phyloP scores from a whole-genome alignment of 2,113 vertebrate genomes.

The Dicentrarchus labrax region DNA sequence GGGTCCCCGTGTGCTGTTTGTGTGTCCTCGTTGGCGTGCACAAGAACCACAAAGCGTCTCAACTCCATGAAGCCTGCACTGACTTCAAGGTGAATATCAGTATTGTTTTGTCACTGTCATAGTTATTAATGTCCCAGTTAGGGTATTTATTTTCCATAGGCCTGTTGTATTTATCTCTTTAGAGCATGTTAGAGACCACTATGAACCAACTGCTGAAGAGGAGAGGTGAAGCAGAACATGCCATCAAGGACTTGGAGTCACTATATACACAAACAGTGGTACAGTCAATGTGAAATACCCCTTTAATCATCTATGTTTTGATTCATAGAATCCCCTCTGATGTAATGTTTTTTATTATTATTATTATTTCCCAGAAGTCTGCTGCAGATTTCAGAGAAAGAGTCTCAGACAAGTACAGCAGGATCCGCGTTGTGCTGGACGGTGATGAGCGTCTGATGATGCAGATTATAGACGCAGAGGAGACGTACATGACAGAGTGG shows the following conservation, averaged over 20 bases:
- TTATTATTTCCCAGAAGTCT: constrained; percentile 61
- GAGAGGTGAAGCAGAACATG: constrained; percentile 72
- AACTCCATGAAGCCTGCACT: constrained; percentile 75
- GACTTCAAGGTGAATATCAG: constrained; percentile 76
- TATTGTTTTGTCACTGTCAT: neutral
- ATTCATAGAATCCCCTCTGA: neutral
- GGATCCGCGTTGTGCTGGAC: constrained; percentile 78
- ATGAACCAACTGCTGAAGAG: constrained; percentile 75
- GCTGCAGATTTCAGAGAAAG: constrained; percentile 73
- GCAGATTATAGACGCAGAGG: constrained; percentile 82
- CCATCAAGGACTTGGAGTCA: constrained; percentile 76
- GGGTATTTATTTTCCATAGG: constrained; percentile 22
- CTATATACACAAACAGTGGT: constrained; percentile 80
- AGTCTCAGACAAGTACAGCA: constrained; percentile 81
- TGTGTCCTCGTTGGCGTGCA: constrained; percentile 80
- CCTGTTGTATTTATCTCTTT: constrained; percentile 56
- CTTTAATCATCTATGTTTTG: neutral
- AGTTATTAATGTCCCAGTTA: neutral
- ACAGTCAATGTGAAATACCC: neutral
- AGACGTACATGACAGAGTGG: constrained; percentile 75
- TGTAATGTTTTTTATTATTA: neutral
- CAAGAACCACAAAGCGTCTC: constrained; percentile 77
- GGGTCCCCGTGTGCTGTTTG: constrained; percentile 79
- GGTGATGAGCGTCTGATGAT: constrained; percentile 84
- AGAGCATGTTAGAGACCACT: constrained; percentile 72